Evolutionary conservation across 1,140 invertebrate genomes (phyloP).

Genomic region (Arctopsyche grandis): DNA sequence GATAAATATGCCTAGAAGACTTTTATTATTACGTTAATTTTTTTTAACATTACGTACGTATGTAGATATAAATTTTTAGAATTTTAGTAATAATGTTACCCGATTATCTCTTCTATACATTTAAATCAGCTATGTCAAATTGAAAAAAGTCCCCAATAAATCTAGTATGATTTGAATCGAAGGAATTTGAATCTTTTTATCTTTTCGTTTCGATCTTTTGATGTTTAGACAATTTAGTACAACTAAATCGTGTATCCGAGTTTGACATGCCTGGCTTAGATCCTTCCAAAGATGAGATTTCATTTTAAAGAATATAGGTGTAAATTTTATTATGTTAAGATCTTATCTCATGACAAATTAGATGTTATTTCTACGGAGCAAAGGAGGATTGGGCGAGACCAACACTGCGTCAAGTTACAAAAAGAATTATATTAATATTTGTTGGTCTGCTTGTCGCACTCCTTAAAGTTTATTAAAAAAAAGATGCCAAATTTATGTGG

Average conservation of each 20-base stretch:
- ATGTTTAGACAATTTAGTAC: conserved; percentile 19
- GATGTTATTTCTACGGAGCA: conserved; percentile 34
- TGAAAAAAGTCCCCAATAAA: conserved; percentile 2
- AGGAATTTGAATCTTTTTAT: neutral
- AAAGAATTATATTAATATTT: conserved; percentile 25
- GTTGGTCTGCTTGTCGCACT: neutral
- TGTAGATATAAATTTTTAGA: conserved; percentile 26
- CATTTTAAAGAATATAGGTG: conserved; percentile 32
- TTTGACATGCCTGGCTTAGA: conserved; percentile 32
- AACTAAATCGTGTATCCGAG: conserved; percentile 20
- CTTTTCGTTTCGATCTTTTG: neutral
- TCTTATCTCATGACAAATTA: conserved; percentile 38
- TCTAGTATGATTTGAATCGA: neutral
- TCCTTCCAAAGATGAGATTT: conserved; percentile 43
- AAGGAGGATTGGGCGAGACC: conserved; percentile 17
- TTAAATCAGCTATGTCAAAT: conserved; percentile 38
- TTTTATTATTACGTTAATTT: no score
- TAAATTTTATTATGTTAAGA: conserved; percentile 19
- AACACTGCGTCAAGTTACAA: conserved; percentile 13
- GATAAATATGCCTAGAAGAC: no score
- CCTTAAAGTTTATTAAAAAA: conserved; percentile 25
- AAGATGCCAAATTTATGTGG: conserved; percentile 55
- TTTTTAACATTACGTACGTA: neutral
- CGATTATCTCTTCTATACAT: conserved; percentile 31
- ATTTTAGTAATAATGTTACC: conserved; percentile 30